These are phyloP conservation scores for Sminthurinus signatus DNA, from an alignment of 1,140 invertebrate genomes.

Conservation along the genomic window DNA sequence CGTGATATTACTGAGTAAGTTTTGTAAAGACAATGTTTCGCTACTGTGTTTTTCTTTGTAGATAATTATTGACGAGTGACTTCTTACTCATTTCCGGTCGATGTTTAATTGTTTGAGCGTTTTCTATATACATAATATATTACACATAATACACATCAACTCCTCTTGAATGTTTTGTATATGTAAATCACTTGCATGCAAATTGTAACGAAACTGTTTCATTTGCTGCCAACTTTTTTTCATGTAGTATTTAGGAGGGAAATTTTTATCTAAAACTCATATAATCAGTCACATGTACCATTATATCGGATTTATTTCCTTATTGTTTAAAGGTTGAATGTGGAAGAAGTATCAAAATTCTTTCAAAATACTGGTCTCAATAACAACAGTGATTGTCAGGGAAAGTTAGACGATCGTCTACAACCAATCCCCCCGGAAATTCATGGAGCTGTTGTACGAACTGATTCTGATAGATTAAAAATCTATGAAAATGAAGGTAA, in stretches of 20 bases:
- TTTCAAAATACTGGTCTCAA: conserved; percentile 58
- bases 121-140: conserved; percentile 6
- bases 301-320: conserved; percentile 2
- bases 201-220: neutral
- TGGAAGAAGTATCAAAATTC: conserved; percentile 57
- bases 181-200: neutral
- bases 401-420: conserved; percentile 67
- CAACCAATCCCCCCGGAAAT: conserved; percentile 71
- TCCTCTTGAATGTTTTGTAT: neutral
- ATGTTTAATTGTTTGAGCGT: neutral
- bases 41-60: neutral
- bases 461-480: conserved; percentile 54
- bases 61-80: too few species aligned
- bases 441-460: conserved; percentile 60
- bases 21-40: neutral
- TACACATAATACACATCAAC: neutral
- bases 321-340: conserved; percentile 58
- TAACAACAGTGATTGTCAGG: conserved; percentile 48
- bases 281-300: neutral
- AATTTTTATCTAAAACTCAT: neutral
- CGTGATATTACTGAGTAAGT: conserved; percentile 38
- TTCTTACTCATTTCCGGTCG: conserved; percentile 2
- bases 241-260: neutral
- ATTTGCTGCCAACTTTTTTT: neutral
- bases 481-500: conserved; percentile 59